phyloP scores from a whole-genome alignment of 2,113 vertebrate species.

The Amazona guildingii region DNA sequence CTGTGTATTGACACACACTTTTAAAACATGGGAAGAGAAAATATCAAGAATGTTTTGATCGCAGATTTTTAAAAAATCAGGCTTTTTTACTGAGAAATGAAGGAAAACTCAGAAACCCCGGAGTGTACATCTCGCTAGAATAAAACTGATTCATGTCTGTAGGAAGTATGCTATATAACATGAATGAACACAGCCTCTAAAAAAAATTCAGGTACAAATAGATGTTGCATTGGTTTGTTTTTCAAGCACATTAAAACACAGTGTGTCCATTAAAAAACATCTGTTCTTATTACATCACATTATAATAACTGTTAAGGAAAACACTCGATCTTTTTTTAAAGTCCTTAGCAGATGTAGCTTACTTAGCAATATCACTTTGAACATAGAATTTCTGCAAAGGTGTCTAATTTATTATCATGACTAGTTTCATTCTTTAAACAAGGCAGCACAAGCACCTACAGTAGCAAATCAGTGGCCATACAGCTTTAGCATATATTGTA shows the following conservation, averaged over 20 bases:
- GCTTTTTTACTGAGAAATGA: background rate
- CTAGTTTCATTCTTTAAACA: background rate
- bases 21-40: background rate
- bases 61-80: background rate
- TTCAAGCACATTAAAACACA: background rate
- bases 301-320: background rate
- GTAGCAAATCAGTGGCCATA: background rate
- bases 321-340: background rate
- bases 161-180: background rate
- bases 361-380: background rate
- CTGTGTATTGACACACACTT: background rate
- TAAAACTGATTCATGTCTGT: background rate
- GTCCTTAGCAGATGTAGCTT: background rate
- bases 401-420: background rate
- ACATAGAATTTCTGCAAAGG: background rate
- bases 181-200: background rate
- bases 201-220: background rate
- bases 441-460: background rate
- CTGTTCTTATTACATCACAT: constrained; percentile 7
- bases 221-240: background rate
- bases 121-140: background rate
- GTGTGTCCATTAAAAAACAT: background rate
- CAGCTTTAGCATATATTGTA: background rate
- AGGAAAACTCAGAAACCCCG: background rate
- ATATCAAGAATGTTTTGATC: background rate